Base-by-base conservation (phyloP, 2,888 invertebrate genomes). In the Cephus spinipes region DNA sequence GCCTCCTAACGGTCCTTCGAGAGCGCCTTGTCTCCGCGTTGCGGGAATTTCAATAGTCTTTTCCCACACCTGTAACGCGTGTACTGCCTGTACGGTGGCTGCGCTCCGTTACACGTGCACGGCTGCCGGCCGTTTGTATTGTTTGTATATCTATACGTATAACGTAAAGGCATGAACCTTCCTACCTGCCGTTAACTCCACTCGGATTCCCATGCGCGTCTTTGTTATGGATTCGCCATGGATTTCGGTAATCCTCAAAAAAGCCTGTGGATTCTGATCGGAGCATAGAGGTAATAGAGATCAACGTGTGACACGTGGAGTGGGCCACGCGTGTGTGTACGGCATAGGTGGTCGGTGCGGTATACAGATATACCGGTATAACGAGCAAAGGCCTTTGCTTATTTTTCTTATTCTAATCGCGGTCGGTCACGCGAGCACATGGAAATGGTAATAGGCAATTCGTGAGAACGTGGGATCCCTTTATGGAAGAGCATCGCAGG, bases 1-100 rank as follows among this genome's bases (percentile, higher is more conserved):
- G 87, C 88, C 88, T 85, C 83, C 85, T 90, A 90, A 90, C 89
- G 89, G 89, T 88, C 85, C 84, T 84, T 35, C 79, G 82, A 68
- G 75, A 77, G 77, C 81, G 77, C 76, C 77, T 75, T 71, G 77
- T 77, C 81, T 83, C 76, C 81, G 81, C 74, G 82, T 33, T 76
- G 78, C 82, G 85, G 84, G 84, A 86, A 86, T 83, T 85, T 82
- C 85, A 85, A 83, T 84, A 85, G 85, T 83, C 85, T 88, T 90
- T 89, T 89, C 90, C 86, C 89, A 89, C 87, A 86, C 81, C 81
- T 79, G 78, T 33, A 34, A 34, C 3, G 23, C 81, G 81, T 79
- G 77, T 0, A 0, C 32, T 4, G 32, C 3, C 4, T 32, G 32
- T 33, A 73, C 23, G 11, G 77, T 74, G 68, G 73, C 76, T 78